Evolutionary conservation across 2,113 vertebrate species (phyloP).

Genomic region (Ceratotherium simum): DNA sequence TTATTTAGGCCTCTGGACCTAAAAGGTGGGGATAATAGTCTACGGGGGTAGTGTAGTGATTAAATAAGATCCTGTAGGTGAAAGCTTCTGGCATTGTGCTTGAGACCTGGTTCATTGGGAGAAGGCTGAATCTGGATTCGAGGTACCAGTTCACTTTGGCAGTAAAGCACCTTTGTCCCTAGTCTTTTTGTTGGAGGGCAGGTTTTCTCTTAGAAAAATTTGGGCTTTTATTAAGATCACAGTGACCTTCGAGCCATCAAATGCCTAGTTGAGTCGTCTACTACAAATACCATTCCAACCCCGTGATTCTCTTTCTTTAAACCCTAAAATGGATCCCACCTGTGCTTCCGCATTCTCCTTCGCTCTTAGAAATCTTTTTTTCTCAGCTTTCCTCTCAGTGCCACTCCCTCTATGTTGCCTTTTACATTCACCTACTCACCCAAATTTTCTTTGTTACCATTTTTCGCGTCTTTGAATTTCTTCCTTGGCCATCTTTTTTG

Average conservation of each 20-base stretch:
- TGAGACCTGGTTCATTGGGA: neutral
- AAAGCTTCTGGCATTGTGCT: neutral
- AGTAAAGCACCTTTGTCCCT: neutral
- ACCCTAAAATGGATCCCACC: neutral
- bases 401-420: neutral
- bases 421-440: neutral
- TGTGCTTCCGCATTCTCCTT: neutral
- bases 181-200: neutral
- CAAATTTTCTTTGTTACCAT: neutral
- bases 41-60: neutral
- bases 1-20: neutral
- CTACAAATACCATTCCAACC: neutral
- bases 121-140: neutral
- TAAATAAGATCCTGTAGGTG: neutral
- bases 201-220: slow-evolving; percentile 51
- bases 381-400: neutral
- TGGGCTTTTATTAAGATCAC: slow-evolving; percentile 21
- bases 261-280: neutral
- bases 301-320: neutral
- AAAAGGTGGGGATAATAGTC: neutral
- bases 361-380: neutral
- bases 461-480: neutral
- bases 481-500: neutral
- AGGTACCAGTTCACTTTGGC: neutral
- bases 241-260: slow-evolving; percentile 27